Conservation (phyloP, 2,113 vertebrate genomes). For the Hepsetus odoe region DNA sequence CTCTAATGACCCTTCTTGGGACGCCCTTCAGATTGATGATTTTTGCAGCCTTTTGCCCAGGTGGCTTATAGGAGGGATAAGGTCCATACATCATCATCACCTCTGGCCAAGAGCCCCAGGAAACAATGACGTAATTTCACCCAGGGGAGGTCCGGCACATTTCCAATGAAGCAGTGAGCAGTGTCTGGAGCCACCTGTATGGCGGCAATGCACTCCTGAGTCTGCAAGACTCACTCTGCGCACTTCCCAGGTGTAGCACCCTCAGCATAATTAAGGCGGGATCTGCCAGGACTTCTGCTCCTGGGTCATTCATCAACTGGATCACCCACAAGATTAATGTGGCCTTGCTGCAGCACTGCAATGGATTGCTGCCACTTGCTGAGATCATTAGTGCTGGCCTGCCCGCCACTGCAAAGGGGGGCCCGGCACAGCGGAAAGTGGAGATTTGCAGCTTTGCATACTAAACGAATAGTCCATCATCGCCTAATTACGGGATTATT, state of each 20-base stretch:
- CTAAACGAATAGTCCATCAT: constrained; percentile 78
- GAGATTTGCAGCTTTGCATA: constrained; percentile 79
- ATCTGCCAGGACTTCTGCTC: constrained; percentile 74
- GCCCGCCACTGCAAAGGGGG: constrained; percentile 67
- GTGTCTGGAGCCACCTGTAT: constrained; percentile 48
- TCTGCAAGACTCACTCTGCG: constrained; percentile 60
- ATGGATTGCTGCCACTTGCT: constrained; percentile 82
- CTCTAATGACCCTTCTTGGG: constrained; percentile 59
- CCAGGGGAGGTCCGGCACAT: constrained; percentile 25
- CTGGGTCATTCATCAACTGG: constrained; percentile 77
- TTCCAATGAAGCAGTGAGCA: constrained; percentile 40
- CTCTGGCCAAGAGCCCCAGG: constrained; percentile 38
- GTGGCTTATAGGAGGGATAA: constrained; percentile 53
- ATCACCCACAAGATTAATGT: constrained; percentile 79
- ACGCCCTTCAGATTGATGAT: constrained; percentile 60
- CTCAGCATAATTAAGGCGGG: constrained; percentile 79
- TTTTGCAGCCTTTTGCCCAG: constrained; percentile 61
- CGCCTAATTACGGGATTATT: constrained; percentile 80
- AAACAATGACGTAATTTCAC: constrained; percentile 42
- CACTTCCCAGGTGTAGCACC: constrained; percentile 72
- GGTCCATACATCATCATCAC: constrained; percentile 52
- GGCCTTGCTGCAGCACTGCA: constrained; percentile 70
- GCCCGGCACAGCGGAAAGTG: constrained; percentile 60
- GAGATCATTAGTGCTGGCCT: constrained; percentile 79
- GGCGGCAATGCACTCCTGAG: constrained; percentile 59